phyloP scores from a whole-genome alignment of 2,888 invertebrate species.

The Lasiommata megera region DNA sequence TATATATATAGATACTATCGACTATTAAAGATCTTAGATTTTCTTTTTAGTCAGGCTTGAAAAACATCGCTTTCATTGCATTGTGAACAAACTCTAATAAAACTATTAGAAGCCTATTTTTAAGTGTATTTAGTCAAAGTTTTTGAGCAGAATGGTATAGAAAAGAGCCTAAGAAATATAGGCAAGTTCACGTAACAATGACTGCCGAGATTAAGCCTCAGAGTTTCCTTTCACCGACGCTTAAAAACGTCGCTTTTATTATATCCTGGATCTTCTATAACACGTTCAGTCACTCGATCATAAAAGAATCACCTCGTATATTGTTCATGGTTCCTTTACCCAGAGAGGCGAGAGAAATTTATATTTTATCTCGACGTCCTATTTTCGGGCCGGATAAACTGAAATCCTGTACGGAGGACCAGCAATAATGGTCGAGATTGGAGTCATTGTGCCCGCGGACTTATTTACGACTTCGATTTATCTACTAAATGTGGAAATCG shows the following conservation, averaged over 20 bases:
- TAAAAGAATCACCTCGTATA: slow-evolving; percentile 9
- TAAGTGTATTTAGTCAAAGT: no score
- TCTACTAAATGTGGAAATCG: slow-evolving; percentile 22
- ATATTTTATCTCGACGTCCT: slow-evolving; percentile 16
- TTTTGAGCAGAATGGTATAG: no score
- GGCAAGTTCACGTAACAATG: no score
- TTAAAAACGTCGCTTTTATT: not conserved
- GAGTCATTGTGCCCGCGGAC: slow-evolving; percentile 45
- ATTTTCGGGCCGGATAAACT: slow-evolving; percentile 32
- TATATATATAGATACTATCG: no score
- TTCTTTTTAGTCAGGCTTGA: no score
- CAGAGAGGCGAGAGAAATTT: slow-evolving; percentile 12
- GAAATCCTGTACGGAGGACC: slow-evolving; percentile 38
- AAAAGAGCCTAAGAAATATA: no score
- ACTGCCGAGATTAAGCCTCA: no score
- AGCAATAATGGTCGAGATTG: slow-evolving; percentile 44
- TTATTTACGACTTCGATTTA: slow-evolving; percentile 46
- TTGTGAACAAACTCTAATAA: no score
- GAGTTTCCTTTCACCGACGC: not conserved
- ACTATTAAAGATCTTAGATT: no score
- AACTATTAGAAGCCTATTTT: no score
- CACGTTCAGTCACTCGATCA: not conserved
- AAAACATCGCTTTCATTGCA: no score
- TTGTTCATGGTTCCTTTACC: slow-evolving; percentile 8
- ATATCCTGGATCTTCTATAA: not conserved